Conservation (phyloP, 2,797 vertebrate genomes). For the Ctenopoma multispine region DNA sequence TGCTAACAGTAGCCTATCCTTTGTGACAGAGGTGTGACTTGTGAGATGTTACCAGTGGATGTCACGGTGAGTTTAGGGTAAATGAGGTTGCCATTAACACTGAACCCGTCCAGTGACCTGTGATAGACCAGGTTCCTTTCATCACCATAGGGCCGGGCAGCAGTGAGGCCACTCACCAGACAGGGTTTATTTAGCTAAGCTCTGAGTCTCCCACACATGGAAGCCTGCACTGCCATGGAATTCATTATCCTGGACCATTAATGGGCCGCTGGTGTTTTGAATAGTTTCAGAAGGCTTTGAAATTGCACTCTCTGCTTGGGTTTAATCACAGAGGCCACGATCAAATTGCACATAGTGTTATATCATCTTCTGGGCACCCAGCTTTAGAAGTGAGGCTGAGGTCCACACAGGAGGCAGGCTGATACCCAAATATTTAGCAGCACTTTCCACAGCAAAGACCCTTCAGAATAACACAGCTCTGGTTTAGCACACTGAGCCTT, state of each 20-base stretch:
- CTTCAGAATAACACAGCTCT: conserved; percentile 53
- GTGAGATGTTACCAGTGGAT: conserved; percentile 54
- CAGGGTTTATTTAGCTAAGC: conserved; percentile 83
- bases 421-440: conserved; percentile 71
- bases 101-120: conserved; percentile 66
- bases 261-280: conserved; percentile 72
- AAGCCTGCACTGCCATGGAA: conserved; percentile 68
- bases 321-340: conserved; percentile 57
- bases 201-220: conserved; percentile 72
- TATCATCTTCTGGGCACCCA: conserved; percentile 61
- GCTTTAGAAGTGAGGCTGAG: conserved; percentile 12
- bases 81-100: conserved; percentile 65
- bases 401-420: conserved; percentile 51
- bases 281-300: conserved; percentile 77
- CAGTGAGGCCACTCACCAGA: conserved; percentile 74
- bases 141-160: conserved; percentile 57
- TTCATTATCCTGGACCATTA: conserved; percentile 74
- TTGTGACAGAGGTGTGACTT: conserved; percentile 61
- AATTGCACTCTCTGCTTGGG: conserved; percentile 62
- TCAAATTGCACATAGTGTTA: conserved; percentile 62
- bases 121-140: conserved; percentile 63
- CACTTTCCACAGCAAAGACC: conserved; percentile 47
- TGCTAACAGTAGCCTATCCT: conserved; percentile 50
- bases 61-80: conserved; percentile 57
- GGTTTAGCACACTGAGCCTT: conserved; percentile 35